Conservation (phyloP, 1,140 invertebrate genomes). For the Orchestia grillus region DNA sequence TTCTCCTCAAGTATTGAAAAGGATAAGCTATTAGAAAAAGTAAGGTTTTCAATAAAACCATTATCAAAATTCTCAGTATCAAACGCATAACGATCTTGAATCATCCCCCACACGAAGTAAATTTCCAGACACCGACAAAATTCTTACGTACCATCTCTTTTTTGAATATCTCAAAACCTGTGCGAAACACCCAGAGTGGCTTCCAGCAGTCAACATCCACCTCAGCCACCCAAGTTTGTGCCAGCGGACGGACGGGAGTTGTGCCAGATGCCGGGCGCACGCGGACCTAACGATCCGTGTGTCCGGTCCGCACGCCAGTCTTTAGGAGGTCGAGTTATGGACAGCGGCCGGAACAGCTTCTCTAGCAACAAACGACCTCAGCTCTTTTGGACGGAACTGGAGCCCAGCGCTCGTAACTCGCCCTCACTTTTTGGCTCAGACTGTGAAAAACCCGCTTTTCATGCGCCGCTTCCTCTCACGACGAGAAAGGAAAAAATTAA, state of each 20-base stretch:
- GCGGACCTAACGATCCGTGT: constrained; percentile 34
- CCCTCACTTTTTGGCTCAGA: not conserved
- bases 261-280: not conserved
- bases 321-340: constrained; percentile 55
- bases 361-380: constrained; percentile 9
- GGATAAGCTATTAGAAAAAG: too few relatives aligned
- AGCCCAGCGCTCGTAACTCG: constrained; percentile 8
- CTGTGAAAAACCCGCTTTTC: not conserved
- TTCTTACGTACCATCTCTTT: too few relatives aligned
- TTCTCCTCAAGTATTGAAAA: too few relatives aligned
- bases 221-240: not conserved
- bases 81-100: too few relatives aligned
- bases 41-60: too few relatives aligned
- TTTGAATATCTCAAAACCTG: too few relatives aligned
- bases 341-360: constrained; percentile 35
- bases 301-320: constrained; percentile 36
- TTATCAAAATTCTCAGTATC: too few relatives aligned
- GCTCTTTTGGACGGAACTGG: not conserved
- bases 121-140: too few relatives aligned
- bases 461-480: not conserved
- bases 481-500: not conserved
- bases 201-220: too few relatives aligned
- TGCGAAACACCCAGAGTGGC: too few relatives aligned
- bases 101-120: too few relatives aligned
- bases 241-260: not conserved